phyloP scores from a whole-genome alignment of 2,113 vertebrate species.

The Emberiza fucata region DNA sequence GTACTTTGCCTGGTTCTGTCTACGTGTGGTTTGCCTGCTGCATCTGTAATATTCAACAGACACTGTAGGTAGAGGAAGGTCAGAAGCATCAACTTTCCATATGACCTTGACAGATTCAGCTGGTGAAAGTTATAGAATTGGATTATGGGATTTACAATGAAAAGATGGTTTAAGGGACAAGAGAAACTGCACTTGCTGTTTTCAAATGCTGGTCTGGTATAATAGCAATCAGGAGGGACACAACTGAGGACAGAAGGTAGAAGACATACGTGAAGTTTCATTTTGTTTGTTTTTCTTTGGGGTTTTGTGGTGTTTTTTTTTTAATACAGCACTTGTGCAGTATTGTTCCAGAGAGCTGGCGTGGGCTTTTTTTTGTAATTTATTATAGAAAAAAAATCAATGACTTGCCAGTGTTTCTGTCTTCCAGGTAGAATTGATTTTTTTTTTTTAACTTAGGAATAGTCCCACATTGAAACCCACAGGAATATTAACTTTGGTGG shows the following conservation, averaged over 20 bases:
- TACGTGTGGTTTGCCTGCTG: conserved; percentile 12
- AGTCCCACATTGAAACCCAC: background rate
- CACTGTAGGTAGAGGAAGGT: conserved; percentile 42
- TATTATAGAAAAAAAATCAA: conserved; percentile 5
- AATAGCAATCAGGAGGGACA: background rate
- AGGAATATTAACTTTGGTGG: background rate
- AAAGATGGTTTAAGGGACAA: conserved; percentile 29
- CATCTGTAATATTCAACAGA: conserved; percentile 38
- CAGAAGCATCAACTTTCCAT: conserved; percentile 45
- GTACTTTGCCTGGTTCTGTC: conserved; percentile 13
- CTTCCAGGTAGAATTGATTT: conserved; percentile 11
- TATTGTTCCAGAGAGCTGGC: background rate
- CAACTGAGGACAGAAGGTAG: background rate
- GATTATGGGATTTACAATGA: conserved; percentile 58
- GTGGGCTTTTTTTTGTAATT: background rate
- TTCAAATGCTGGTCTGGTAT: background rate
- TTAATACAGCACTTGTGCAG: background rate
- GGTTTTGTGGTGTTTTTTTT: background rate
- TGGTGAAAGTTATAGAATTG: conserved; percentile 54
- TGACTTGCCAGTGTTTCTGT: background rate
- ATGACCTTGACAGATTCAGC: conserved; percentile 59
- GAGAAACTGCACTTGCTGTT: background rate
- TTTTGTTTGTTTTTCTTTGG: background rate
- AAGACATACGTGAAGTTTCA: background rate
- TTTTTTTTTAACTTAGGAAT: background rate